Percentiles rank a stretch among this genome's conserved stretches.
Evolutionary conservation across 1,140 invertebrate species (phyloP).

Genomic region (Lethrus apterus): DNA sequence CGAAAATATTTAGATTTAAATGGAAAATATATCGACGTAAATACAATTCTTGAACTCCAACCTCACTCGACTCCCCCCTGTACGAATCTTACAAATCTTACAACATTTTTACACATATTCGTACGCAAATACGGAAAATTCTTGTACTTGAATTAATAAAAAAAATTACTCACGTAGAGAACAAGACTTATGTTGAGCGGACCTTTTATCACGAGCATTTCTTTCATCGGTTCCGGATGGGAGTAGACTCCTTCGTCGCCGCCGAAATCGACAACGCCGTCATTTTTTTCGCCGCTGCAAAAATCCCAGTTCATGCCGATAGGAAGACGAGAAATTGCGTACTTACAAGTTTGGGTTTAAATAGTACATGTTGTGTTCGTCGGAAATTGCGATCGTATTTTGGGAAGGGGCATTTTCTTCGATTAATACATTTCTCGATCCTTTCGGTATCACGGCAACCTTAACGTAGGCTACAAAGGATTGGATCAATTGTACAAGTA

Average conservation of each 20-base stretch:
- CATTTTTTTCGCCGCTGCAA: constrained; percentile 32
- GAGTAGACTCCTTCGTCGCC: constrained; percentile 39
- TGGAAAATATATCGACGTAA: too few species aligned
- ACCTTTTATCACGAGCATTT: constrained; percentile 44
- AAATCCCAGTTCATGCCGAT: constrained; percentile 6
- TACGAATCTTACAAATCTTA: too few species aligned
- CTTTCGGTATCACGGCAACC: constrained; percentile 41
- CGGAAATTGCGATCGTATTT: constrained; percentile 42
- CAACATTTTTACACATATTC: too few species aligned
- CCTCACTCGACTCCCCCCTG: too few species aligned
- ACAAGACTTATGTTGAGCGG: constrained; percentile 42
- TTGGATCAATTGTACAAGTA: too few species aligned
- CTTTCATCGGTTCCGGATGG: constrained; percentile 40
- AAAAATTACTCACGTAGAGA: constrained; percentile 32
- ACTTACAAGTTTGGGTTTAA: constrained; percentile 44
- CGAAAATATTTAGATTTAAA: too few species aligned
- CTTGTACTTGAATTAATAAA: too few species aligned
- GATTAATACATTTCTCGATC: constrained; percentile 39
- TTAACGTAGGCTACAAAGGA: constrained; percentile 39
- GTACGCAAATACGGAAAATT: too few species aligned
- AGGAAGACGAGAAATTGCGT: neutral
- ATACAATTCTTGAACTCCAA: too few species aligned
- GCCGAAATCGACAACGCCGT: constrained; percentile 41
- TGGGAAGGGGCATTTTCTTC: constrained; percentile 34
- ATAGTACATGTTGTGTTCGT: constrained; percentile 37